phyloP scores from a whole-genome alignment of 1,140 invertebrate species.

The Diprion similis region DNA sequence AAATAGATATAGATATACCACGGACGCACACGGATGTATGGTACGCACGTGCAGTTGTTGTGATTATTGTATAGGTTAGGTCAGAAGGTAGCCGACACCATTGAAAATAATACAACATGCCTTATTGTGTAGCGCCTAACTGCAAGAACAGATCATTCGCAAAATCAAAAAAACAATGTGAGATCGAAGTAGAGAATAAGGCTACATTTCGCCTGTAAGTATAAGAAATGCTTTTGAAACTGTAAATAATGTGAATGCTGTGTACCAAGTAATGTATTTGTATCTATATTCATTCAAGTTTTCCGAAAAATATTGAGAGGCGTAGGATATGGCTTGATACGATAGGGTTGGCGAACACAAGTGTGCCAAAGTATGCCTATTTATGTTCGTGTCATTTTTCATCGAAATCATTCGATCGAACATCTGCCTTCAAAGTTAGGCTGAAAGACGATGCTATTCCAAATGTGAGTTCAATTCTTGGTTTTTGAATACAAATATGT shows the following conservation, averaged over 20 bases:
- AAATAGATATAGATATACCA: too few species aligned
- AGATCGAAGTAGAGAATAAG: constrained; percentile 4
- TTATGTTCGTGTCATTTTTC: constrained; percentile 4
- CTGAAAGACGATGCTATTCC: not conserved
- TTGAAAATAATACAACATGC: not conserved
- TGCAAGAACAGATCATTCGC: not conserved
- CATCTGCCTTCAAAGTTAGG: constrained; percentile 4
- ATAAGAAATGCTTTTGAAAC: not conserved
- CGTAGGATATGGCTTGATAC: constrained; percentile 2
- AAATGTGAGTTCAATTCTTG: not conserved
- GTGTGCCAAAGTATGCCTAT: not conserved
- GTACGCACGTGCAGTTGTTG: not conserved
- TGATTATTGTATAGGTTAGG: not conserved
- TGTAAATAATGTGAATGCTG: constrained; percentile 7
- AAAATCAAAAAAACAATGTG: not conserved
- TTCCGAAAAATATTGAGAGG: constrained; percentile 5
- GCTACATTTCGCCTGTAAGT: not conserved
- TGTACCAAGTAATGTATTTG: not conserved
- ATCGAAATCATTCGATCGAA: not conserved
- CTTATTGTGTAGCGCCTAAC: not conserved
- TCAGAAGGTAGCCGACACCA: not conserved
- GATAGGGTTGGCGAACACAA: not conserved
- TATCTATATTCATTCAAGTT: not conserved
- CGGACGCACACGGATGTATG: too few species aligned
- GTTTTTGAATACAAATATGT: constrained; percentile 5